Base-by-base conservation (phyloP, 2,797 vertebrate genomes). In the Pangasius krempfi region DNA sequence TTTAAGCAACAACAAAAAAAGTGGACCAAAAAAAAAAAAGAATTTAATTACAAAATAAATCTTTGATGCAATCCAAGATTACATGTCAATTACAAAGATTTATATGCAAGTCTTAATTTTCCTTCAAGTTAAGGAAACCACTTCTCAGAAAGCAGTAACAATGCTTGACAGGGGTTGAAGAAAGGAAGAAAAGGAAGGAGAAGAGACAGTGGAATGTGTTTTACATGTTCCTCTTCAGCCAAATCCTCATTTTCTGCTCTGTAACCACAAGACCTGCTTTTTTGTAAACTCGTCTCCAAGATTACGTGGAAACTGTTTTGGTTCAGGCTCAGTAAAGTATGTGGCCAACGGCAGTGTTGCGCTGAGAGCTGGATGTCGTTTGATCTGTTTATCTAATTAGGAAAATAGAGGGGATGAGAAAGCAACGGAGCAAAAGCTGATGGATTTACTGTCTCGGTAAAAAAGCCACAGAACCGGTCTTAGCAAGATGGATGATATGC, bases 241-340 rank as follows among this genome's bases (percentile, higher is more conserved):
- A 94, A 94, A 92, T 93, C 92, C 93, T 92, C 93, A 90, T 80
- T 81, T 82, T 88, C 83, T 54, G 70, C 79, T 78, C 83, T 80
- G 72, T 56, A 85, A 94, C 94, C 94, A 73, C 93, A 94, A 92
- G 88, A 90, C 86, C 0, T 82, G 94, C 91, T 88, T 94, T 95
- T 95, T 91, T 91, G 90, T 92, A 93, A 93, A 92, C 91, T 85
- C 22, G 56, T 91, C 92, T 92, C 91, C 87, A 68, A 56, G 22
- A 93, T 90, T 87, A 87, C 85, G 25, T 64, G 64, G 81, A 78
- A 87, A 76, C 64, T 70, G 86, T 91, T 86, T 79, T 83, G 60
- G 87, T 91, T 89, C 64, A 18, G 50, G 73, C 62, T 88, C 85
- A 85, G 33, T 70, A 79, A 88, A 86, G 37, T 58, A 90, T 88